Base-by-base conservation (phyloP, 1,140 invertebrate genomes). In the Drosophila tristis region DNA sequence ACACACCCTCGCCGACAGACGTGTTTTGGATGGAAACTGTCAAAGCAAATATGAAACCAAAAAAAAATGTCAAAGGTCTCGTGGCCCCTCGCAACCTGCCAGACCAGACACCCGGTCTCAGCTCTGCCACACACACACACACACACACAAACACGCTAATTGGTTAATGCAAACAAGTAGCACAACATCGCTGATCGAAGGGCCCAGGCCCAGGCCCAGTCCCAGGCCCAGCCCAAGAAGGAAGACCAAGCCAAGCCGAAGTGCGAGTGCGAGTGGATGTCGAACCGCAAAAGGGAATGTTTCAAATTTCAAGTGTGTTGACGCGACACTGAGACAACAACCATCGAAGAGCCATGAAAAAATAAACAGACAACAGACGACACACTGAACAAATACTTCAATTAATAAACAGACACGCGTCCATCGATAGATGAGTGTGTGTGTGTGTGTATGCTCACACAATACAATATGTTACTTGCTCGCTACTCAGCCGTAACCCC, bases 221-320 rank as follows among this genome's bases (percentile, higher is more conserved):
- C n/a, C n/a, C 23, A 23, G 23, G 2, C 2, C 2, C 23, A 23
- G 23, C 23, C 23, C 3, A 25, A 11, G 16, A 20, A 45, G 29
- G 20, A 20, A 20, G 20, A 20, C 20, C 20, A 20, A 20, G 20
- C 20, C 20, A 20, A 59, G 56, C n/a, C 2, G 1, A 4, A 48
- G 26, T 25, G 13, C n/a, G 20, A 48, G 26, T 25, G 13, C n/a
- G 20, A 58, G 45, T 13, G 39, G 25, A 57, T 26, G 55, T 68
- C 45, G 58, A 26, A 53, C 49, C 53, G 48, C 20, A 50, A 48
- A 54, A 35, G 74, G 65, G 61, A 78, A 73, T 89, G 82, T 89
- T 87, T 87, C 82, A 89, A 89, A 65, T 87, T 89, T 87, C 82
- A 87, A 87, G 82, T 87, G 84, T 87, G 82, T 89, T 81, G 82